Conservation (phyloP, 2,113 vertebrate species). For the Acrocephalus kingi region DNA sequence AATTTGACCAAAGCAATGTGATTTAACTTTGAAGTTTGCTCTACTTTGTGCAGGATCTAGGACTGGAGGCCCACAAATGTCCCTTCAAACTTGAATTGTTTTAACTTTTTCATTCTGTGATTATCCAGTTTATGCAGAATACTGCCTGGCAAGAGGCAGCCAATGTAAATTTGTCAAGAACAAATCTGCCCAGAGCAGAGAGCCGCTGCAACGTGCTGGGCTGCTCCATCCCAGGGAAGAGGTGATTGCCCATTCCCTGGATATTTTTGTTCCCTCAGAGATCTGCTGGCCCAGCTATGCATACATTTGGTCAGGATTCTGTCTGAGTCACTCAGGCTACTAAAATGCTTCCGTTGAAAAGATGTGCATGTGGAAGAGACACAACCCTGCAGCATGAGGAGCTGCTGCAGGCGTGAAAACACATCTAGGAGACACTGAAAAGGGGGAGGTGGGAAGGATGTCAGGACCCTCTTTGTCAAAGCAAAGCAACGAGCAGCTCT, state of each 20-base stretch:
- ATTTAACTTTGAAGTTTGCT: background rate
- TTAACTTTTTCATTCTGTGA: background rate
- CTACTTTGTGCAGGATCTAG: background rate
- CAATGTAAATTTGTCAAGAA: background rate
- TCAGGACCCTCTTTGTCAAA: background rate
- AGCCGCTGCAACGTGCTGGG: background rate
- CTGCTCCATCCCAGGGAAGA: background rate
- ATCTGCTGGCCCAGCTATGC: background rate
- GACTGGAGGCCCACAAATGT: background rate
- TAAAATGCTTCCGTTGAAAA: background rate
- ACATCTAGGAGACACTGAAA: background rate
- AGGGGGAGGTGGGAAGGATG: background rate
- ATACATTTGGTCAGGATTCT: too few species aligned
- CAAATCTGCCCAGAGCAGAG: background rate
- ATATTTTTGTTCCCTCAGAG: background rate
- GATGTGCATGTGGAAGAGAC: background rate
- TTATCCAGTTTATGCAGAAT: background rate
- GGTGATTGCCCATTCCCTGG: background rate
- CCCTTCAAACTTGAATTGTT: background rate
- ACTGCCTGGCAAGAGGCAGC: background rate
- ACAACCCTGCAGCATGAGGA: background rate
- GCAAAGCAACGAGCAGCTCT: background rate
- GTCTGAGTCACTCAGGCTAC: background rate
- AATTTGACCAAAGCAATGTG: rapidly evolving
- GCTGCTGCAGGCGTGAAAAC: background rate